Base-by-base conservation (phyloP, 1,140 invertebrate species). In the Whitmania pigra region DNA sequence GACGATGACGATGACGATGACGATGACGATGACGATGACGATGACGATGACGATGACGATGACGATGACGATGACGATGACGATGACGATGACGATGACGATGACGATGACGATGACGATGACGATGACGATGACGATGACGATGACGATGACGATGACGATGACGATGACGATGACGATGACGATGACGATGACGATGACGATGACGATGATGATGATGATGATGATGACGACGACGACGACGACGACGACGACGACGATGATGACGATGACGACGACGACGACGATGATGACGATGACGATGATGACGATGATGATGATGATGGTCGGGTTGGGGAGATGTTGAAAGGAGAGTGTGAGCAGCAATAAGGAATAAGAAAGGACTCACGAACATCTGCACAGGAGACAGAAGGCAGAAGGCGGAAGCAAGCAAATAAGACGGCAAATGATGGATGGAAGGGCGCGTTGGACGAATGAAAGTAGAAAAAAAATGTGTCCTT, bases 261-360 rank as follows among this genome's bases (percentile, higher is more conserved):
- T 57, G 54, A 57, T 57, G 54, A 9, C 9, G 25, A 57, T 57
- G 54, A 57, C 9, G 54, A 57, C 9, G 54, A 57, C 54, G 54
- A 57, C 9, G 54, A 57, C 9, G 54, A 57, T 57, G 54, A 57
- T 57, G 54, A 57, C 9, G 54, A 9, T 57, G 54, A 9, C 9
- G 54, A 57, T 57, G 54, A 57, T 57, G 54, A 57, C 9, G 54
- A 57, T 25, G 54, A 57, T 57, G 54, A 9, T 57, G 54, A 57
- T 57, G 54, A 63, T 63, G 57, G 15, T 63, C 15, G 31, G 31
- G 31, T n/a, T 36, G 31, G 31, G 6, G 31, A 36, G 31, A 36
- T 36, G 31, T 3, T 36, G 2, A 6, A 36, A 36, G 31, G 31
- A 3, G 6, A 6, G 6, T 4, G 43, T 49, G 43, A 49, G 5